phyloP scores from a whole-genome alignment of 2,113 vertebrate species.

The Thymallus thymallus region DNA sequence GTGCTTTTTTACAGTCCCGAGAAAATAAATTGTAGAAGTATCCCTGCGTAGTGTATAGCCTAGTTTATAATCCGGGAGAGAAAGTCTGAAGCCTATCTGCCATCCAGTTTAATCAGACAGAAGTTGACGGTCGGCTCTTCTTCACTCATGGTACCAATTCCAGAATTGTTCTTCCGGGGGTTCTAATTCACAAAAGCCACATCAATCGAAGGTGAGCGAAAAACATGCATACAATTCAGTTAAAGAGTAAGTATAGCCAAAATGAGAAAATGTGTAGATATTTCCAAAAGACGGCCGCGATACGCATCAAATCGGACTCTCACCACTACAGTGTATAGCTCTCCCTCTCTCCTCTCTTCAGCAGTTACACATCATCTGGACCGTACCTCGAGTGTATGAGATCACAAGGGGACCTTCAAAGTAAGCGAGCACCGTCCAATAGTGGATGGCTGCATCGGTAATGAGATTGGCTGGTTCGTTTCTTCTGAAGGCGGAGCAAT shows the following conservation, averaged over 20 bases:
- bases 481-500: slow-evolving; percentile 56
- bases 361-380: neutral
- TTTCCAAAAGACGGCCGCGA: slow-evolving; percentile 16
- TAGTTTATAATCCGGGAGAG: slow-evolving; percentile 44
- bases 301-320: slow-evolving; percentile 1
- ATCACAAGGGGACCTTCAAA: slow-evolving; percentile 73
- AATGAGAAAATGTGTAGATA: slow-evolving; percentile 13
- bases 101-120: neutral
- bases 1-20: slow-evolving; percentile 17
- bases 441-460: slow-evolving; percentile 57
- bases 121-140: slow-evolving; percentile 28
- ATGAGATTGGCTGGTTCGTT: slow-evolving; percentile 49
- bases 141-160: slow-evolving; percentile 46
- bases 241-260: neutral
- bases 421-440: slow-evolving; percentile 72
- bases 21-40: neutral
- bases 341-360: neutral
- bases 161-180: slow-evolving; percentile 39
- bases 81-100: slow-evolving; percentile 3
- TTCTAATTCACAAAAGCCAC: slow-evolving; percentile 4
- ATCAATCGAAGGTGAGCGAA: too few relatives aligned
- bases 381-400: slow-evolving; percentile 73
- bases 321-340: neutral
- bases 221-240: neutral
- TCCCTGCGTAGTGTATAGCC: slow-evolving; percentile 1